Conservation (phyloP, 2,113 vertebrate genomes). For the Thermophis baileyi region DNA sequence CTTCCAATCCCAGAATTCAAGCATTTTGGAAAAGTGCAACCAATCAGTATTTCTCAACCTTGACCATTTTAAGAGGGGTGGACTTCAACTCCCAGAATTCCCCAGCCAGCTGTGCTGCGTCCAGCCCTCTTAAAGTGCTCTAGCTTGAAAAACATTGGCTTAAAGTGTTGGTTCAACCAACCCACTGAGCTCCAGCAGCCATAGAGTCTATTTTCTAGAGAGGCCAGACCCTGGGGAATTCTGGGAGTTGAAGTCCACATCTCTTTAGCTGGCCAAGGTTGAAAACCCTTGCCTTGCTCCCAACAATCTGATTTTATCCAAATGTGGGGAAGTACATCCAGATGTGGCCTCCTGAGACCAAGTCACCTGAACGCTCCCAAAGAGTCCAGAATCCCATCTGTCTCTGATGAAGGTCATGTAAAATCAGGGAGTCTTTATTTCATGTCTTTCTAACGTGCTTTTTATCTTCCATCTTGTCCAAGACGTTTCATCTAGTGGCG, state of each 20-base stretch:
- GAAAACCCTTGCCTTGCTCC: background rate
- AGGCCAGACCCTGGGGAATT: background rate
- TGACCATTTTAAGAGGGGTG: background rate
- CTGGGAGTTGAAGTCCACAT: background rate
- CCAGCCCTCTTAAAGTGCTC: background rate
- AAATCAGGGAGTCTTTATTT: background rate
- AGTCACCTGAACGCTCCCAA: background rate
- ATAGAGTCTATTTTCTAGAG: background rate
- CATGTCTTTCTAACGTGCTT: background rate
- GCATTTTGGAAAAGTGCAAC: background rate
- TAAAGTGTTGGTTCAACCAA: background rate
- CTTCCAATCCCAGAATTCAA: background rate
- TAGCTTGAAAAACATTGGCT: background rate
- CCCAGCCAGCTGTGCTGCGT: too few species aligned
- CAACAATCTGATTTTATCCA: background rate
- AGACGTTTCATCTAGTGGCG: conserved; percentile 77
- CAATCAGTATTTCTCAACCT: background rate
- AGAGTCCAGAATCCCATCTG: accelerated
- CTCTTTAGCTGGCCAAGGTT: background rate
- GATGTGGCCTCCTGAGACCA: background rate
- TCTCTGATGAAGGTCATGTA: background rate
- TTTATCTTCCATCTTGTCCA: conserved; percentile 4
- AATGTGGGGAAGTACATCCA: background rate
- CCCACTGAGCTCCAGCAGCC: background rate
- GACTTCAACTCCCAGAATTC: background rate